These are phyloP conservation scores for Aptenodytes patagonicus DNA, from an alignment of 2,113 vertebrate genomes.

Conservation along the genomic window DNA sequence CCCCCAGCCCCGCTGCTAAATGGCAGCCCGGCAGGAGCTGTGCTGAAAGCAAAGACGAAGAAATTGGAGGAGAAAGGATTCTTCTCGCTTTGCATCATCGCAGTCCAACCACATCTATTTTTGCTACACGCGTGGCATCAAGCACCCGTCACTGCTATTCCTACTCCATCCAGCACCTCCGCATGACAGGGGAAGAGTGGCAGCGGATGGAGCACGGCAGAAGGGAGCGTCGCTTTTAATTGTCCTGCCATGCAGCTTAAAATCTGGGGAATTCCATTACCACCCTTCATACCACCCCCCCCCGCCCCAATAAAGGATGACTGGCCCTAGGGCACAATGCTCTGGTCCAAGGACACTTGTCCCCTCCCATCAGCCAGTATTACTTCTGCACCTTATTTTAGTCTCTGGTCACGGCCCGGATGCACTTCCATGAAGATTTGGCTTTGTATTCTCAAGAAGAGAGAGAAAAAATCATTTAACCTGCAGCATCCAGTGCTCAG, in stretches of 20 bases:
- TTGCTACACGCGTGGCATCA: conserved; percentile 43
- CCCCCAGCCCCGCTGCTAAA: accelerated
- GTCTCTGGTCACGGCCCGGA: accelerated
- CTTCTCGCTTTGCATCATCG: conserved; percentile 57
- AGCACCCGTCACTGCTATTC: conserved; percentile 55
- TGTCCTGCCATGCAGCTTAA: not conserved
- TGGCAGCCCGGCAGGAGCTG: not conserved
- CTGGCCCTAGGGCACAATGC: accelerated
- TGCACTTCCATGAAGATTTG: accelerated
- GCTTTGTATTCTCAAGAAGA: not conserved
- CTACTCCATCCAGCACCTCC: conserved; percentile 4
- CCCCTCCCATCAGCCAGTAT: not conserved
- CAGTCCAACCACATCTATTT: conserved; percentile 57
- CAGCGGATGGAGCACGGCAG: not conserved
- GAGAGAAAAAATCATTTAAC: not conserved
- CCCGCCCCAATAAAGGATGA: not conserved
- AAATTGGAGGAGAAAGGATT: conserved; percentile 58
- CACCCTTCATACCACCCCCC: not conserved
- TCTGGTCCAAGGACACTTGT: not conserved
- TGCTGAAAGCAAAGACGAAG: not conserved
- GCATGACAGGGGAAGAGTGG: not conserved
- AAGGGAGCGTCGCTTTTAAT: not conserved
- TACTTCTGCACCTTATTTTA: not conserved
- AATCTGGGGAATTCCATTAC: not conserved
- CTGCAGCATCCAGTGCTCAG: not conserved